Percentiles rank a stretch among this genome's conserved stretches.
These are phyloP conservation scores for Boleophthalmus pectinirostris DNA, from an alignment of 2,113 vertebrate genomes.

Conservation along the genomic window DNA sequence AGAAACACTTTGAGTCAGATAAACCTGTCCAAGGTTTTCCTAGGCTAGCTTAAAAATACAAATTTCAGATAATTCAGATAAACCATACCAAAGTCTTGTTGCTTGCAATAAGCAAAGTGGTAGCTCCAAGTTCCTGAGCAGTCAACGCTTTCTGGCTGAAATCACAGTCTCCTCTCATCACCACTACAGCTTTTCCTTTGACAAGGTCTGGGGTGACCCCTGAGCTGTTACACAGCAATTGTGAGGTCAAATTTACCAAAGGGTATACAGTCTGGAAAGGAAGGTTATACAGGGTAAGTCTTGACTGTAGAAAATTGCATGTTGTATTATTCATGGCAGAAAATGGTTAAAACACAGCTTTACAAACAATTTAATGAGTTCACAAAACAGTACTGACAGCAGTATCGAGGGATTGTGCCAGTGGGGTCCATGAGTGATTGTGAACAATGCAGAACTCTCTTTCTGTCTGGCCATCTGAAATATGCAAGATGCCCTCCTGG, in stretches of 20 bases:
- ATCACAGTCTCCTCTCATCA: conserved; percentile 82
- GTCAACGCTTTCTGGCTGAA: conserved; percentile 84
- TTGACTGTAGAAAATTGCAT: neutral
- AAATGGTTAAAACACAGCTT: neutral
- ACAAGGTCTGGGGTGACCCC: conserved; percentile 68
- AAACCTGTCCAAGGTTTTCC: neutral
- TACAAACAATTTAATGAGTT: neutral
- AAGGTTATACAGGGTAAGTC: neutral
- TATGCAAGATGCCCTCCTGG: conserved; percentile 84
- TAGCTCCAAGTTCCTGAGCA: conserved; percentile 81
- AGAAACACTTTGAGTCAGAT: neutral
- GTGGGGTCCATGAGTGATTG: conserved; percentile 80
- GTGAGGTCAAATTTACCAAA: conserved; percentile 82
- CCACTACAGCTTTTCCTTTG: conserved; percentile 82
- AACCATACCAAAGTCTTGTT: conserved; percentile 75
- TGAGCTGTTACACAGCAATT: conserved; percentile 77
- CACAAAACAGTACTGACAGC: conserved; percentile 80
- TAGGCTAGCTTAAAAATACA: neutral
- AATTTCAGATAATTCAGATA: neutral
- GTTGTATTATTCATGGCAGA: neutral
- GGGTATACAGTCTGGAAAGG: conserved; percentile 67
- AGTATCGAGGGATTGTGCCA: conserved; percentile 76
- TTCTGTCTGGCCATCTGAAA: conserved; percentile 58
- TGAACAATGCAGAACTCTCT: conserved; percentile 87
- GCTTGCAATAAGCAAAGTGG: conserved; percentile 84